Evolutionary conservation across 1,140 invertebrate species (phyloP), one percentile per base, ranked within the genome.

Genomic region (Artemia franciscana): DNA sequence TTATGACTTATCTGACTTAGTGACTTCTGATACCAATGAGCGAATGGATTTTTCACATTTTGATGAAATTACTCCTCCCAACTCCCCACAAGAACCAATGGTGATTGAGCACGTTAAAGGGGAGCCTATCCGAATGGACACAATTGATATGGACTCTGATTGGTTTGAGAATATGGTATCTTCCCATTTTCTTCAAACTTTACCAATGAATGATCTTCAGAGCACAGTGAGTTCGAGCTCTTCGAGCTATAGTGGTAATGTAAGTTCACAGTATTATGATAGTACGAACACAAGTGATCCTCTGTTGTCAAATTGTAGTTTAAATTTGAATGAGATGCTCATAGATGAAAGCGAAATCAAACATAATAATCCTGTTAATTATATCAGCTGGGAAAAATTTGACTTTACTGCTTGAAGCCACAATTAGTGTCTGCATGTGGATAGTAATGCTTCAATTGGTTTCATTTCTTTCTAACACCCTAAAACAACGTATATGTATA

Each of bases 111-210:
- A 15, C 7, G 12, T 21, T 7, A n/a, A 5, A 28, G 21, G 24
- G 12, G 5, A 26, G 15, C n/a, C 15, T n/a, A 15, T 26, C 12
- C 5, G 23, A 25, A 5, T 24, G 15, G 21, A 25, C 5, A 15
- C 9, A 0, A 83, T 82, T 80, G 82, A 84, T 66, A 83, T 84
- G 71, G 83, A 86, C 66, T 74, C 79, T 0, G 81, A 83, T 67
- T 86, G 84, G 84, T 70, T 86, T 56, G 83, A 85, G 62, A 80
- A 79, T 1, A 73, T 84, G 39, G 77, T 84, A 71, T 74, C 74
- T 0, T 69, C 67, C 63, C 76, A 68, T 5, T 23, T 21, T 56
- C 7, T 15, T 25, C 27, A 62, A n/a, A n/a, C 24, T 26, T 9
- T 12, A 5, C 28, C 30, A 2, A n/a, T 26, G 18, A 18, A 58